A percentile compares a stretch with the other conserved stretches of the same genome.
phyloP scores from a whole-genome alignment of 1,140 invertebrate genomes.

The Neotoxoptera formosana region DNA sequence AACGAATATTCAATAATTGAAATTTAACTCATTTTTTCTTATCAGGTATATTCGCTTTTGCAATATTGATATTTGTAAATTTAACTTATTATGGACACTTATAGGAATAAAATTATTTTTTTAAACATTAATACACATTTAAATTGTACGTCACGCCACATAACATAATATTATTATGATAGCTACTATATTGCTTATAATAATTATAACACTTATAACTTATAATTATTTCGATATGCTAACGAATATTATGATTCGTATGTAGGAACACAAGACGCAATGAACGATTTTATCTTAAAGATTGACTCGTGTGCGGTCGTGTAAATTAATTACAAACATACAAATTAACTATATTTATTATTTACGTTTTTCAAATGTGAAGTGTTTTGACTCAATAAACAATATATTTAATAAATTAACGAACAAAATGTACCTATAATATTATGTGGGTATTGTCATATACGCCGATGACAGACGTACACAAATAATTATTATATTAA shows the following conservation, averaged over 20 bases:
- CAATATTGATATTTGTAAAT: slow-evolving; percentile 2
- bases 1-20: background rate
- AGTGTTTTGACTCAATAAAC: background rate
- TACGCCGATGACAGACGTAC: too few species aligned
- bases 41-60: background rate
- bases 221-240: background rate
- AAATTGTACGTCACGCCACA: background rate
- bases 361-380: background rate
- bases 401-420: background rate
- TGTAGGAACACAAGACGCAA: background rate
- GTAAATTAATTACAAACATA: background rate
- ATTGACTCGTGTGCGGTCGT: background rate
- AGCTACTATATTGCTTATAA: too few species aligned
- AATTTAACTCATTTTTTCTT: background rate
- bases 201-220: background rate
- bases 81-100: background rate
- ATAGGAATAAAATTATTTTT: background rate
- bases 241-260: background rate
- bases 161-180: background rate
- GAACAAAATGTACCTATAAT: background rate
- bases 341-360: background rate
- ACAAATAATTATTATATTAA: too few species aligned
- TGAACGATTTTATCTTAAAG: background rate
- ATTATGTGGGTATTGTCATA: background rate
- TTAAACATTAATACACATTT: slow-evolving; percentile 15